These are phyloP conservation scores for Poecile atricapillus DNA, from an alignment of 2,113 vertebrate genomes.

Conservation along the genomic window DNA sequence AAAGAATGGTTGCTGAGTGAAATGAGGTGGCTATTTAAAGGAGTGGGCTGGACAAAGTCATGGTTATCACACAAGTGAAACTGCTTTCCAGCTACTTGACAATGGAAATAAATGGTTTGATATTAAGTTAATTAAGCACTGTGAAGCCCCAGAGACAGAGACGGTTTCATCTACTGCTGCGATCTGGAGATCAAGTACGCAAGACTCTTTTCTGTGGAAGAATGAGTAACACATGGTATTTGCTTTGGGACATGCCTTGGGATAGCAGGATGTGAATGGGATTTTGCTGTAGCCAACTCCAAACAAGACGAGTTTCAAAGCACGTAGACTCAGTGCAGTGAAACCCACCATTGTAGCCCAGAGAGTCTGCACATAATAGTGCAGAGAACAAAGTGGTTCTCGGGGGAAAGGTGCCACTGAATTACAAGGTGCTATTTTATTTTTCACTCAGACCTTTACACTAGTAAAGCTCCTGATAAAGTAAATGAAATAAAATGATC, in stretches of 20 bases:
- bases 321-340: fast-evolving
- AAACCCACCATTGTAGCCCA: not conserved
- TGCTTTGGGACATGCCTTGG: not conserved
- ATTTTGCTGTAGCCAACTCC: not conserved
- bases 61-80: not conserved
- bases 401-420: not conserved
- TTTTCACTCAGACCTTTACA: not conserved
- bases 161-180: not conserved
- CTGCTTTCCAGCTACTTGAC: not conserved
- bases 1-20: not conserved
- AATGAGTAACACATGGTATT: not conserved
- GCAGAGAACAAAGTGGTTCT: not conserved
- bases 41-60: not conserved
- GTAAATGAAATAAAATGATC: constrained; percentile 10
- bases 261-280: not conserved
- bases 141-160: not conserved
- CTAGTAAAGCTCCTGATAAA: not conserved
- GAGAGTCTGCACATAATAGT: not conserved
- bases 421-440: not conserved
- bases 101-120: not conserved
- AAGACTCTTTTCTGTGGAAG: not conserved
- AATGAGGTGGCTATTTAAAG: not conserved
- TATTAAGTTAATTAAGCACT: not conserved
- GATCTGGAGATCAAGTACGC: not conserved
- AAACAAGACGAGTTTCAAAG: not conserved